Percentiles rank a stretch among this genome's conserved stretches.
Conservation (phyloP, 1,140 invertebrate species). For the Anastrepha ludens region DNA sequence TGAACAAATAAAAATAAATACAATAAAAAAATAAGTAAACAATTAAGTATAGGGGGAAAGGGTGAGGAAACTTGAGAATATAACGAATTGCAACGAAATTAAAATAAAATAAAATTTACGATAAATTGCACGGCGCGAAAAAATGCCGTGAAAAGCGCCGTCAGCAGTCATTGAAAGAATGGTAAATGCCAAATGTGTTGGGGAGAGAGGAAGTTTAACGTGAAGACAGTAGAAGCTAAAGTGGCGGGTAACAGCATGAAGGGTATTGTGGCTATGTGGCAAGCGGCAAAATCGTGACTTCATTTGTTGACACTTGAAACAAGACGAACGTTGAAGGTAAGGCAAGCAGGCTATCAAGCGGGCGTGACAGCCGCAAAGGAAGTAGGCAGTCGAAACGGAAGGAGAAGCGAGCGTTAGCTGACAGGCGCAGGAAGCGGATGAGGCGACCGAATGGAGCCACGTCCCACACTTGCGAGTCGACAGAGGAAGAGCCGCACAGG, state of each 20-base stretch:
- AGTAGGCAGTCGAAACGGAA: slow-evolving; percentile 17
- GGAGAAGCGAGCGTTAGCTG: neutral
- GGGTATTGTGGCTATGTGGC: neutral
- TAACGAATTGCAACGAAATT: slow-evolving; percentile 52
- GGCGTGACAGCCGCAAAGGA: slow-evolving; percentile 14
- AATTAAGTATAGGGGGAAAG: slow-evolving; percentile 8
- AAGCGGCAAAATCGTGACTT: slow-evolving; percentile 55
- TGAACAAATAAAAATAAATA: slow-evolving; percentile 45
- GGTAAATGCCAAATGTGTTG: slow-evolving; percentile 23
- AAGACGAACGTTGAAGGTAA: slow-evolving; percentile 17
- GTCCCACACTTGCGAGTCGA: no score
- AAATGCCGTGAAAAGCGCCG: slow-evolving; percentile 51
- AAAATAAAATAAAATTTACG: slow-evolving; percentile 55
- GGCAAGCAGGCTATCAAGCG: neutral
- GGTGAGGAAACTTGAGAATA: neutral
- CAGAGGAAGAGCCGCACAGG: neutral
- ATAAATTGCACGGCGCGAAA: slow-evolving; percentile 41
- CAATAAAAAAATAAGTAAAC: slow-evolving; percentile 26
- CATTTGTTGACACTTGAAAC: slow-evolving; percentile 55
- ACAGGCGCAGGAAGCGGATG: slow-evolving; percentile 42
- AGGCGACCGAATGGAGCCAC: neutral
- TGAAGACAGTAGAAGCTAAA: neutral
- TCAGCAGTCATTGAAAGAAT: slow-evolving; percentile 52
- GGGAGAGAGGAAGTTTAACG: neutral
- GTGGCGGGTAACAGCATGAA: no score